A percentile compares a stretch with the other conserved stretches of the same genome.
Conservation (phyloP, 2,797 vertebrate species). For the Takifugu ocellatus region DNA sequence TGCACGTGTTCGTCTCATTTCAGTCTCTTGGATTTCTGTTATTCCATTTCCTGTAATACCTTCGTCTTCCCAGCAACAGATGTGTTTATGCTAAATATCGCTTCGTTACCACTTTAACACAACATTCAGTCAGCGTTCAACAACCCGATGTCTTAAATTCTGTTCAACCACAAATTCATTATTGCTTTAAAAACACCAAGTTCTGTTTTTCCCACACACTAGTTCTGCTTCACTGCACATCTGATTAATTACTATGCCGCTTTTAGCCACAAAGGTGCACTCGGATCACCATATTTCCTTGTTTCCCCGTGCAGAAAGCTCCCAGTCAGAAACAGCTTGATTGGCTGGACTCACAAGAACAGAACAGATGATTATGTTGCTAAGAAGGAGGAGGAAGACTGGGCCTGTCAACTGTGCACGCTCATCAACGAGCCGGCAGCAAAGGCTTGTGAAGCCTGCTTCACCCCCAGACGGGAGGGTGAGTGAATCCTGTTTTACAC, state of each 20-base stretch:
- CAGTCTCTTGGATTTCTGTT: conserved; percentile 13
- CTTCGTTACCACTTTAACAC: background rate
- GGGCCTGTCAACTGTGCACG: conserved; percentile 85
- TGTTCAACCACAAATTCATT: no score
- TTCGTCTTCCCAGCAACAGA: conserved; percentile 2
- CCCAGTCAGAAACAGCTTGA: conserved; percentile 75
- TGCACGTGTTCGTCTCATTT: conserved; percentile 5
- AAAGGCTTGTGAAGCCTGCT: conserved; percentile 84
- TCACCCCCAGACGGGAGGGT: conserved; percentile 83
- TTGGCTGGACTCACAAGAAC: conserved; percentile 70
- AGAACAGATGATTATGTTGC: conserved; percentile 68
- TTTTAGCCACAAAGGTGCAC: conserved; percentile 2
- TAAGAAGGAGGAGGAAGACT: conserved; percentile 82
- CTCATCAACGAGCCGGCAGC: conserved; percentile 84
- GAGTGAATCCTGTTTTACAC: conserved; percentile 42
- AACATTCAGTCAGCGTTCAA: conserved; percentile 1
- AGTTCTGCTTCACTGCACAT: conserved; percentile 1
- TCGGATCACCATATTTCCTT: background rate
- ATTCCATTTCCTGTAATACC: conserved; percentile 22
- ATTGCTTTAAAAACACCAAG: background rate
- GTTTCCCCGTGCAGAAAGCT: conserved; percentile 72
- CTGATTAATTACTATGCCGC: conserved; percentile 1
- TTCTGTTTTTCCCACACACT: background rate
- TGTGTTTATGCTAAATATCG: conserved; percentile 4
- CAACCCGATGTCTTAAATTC: background rate